Percentiles rank a stretch among this genome's conserved stretches.
Evolutionary conservation across 2,888 invertebrate genomes (phyloP).

Genomic region (Caenorhabditis auriculariae): DNA sequence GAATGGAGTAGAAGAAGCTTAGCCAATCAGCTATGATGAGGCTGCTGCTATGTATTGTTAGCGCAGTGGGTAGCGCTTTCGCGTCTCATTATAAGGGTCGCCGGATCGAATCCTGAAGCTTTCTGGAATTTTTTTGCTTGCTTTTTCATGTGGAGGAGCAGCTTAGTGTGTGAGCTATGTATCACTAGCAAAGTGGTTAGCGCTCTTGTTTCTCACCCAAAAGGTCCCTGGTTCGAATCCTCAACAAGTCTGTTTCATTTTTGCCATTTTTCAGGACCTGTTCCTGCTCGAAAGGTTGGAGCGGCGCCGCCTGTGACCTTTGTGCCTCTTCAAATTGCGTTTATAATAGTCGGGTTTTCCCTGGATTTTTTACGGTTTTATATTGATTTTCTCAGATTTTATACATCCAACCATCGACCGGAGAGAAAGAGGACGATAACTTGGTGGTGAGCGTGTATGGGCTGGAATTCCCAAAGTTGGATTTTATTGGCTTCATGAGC

Average conservation of each 20-base stretch:
- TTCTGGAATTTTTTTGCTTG: too few relatives aligned
- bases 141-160: too few relatives aligned
- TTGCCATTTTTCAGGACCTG: conserved; percentile 28
- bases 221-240: background rate
- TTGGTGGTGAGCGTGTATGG: conserved; percentile 38
- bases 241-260: background rate
- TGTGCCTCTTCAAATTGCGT: conserved; percentile 28
- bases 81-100: too few relatives aligned
- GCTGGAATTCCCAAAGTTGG: conserved; percentile 2
- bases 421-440: conserved; percentile 28
- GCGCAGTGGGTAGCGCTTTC: too few relatives aligned
- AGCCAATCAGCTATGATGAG: too few relatives aligned
- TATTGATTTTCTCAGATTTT: conserved; percentile 2
- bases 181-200: too few relatives aligned
- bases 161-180: too few relatives aligned
- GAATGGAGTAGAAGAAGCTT: too few relatives aligned
- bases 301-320: conserved; percentile 52
- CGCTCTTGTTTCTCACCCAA: too few relatives aligned
- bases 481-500: background rate
- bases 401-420: conserved; percentile 40
- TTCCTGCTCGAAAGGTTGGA: conserved; percentile 44
- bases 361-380: conserved; percentile 2
- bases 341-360: background rate
- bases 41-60: too few relatives aligned
- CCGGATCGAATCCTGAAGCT: too few relatives aligned